Evolutionary conservation across 2,888 invertebrate genomes (phyloP), one percentile per base, ranked within the genome.

Genomic region (Yponomeuta sedellus): DNA sequence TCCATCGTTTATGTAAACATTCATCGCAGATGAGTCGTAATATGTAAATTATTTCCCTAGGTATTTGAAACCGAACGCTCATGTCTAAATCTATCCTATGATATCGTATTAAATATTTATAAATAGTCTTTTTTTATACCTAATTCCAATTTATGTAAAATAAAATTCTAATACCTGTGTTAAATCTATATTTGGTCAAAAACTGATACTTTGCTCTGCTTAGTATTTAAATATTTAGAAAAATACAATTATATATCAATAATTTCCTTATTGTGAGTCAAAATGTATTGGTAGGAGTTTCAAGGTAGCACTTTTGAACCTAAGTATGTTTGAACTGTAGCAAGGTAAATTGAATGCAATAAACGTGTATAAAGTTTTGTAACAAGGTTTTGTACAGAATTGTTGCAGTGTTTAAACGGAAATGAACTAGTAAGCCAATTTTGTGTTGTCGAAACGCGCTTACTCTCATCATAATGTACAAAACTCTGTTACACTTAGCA

Each of bases 321-420:
- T 85, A 83, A 79, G 64, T 63, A 65, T 66, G 64, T 64, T 82
- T n/a, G 81, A 80, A 78, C 16, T 16, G 83, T 89, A 88, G 87
- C 74, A 73, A 78, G 86, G 83, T 86, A 83, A 34, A 80, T 83
- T 79, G 88, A 84, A 89, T 80, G 88, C 88, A 86, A 88, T 88
- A 86, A 83, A 77, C 77, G 77, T 76, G 73, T 79, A 79, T 80
- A 77, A 82, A 76, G 77, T 73, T 71, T 71, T 74, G 78, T 77
- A 68, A 71, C 77, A 75, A 69, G 69, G 81, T 74, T 79, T 81
- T 81, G 80, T 78, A 73, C 72, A 72, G 68, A 39, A 52, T 12
- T 63, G 58, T 8, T 19, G 20, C 44, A 52, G 19, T 58, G 25
- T 22, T 25, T 34, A 25, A 19, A 20, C 25, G 2, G 10, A 62